Conservation (phyloP, 2,113 vertebrate genomes). For the Petrocephalus microphthalmus region DNA sequence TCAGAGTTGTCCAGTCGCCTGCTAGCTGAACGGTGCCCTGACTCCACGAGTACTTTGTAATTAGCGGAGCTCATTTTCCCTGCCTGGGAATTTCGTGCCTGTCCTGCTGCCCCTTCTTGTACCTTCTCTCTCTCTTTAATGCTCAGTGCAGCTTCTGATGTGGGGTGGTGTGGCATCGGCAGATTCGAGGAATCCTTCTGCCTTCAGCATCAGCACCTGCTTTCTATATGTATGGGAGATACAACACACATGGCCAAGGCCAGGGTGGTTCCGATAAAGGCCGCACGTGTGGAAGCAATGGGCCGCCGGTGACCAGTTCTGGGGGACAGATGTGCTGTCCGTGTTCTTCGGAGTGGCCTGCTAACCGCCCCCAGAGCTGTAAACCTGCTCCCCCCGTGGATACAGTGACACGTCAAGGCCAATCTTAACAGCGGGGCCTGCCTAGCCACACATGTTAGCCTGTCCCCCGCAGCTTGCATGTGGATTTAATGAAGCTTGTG, state of each 20-base stretch:
- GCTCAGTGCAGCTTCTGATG: not conserved
- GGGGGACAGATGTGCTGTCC: not conserved
- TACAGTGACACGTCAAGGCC: not conserved
- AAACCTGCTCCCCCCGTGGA: not conserved
- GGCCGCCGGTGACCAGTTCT: not conserved
- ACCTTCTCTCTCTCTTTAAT: not conserved
- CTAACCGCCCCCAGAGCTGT: not conserved
- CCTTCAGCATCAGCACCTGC: not conserved
- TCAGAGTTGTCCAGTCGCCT: not conserved
- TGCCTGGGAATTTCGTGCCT: not conserved
- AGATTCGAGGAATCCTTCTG: not conserved
- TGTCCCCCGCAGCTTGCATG: not conserved
- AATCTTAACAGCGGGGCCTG: not conserved
- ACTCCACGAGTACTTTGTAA: slow-evolving; percentile 1
- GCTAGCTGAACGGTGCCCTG: not conserved
- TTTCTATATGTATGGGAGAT: not conserved
- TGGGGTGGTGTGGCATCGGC: not conserved
- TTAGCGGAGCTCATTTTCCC: not conserved
- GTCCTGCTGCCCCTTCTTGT: not conserved
- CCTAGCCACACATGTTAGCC: not conserved
- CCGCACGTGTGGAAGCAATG: not conserved
- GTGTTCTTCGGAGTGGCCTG: not conserved
- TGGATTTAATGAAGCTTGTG: slow-evolving; percentile 5
- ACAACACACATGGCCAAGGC: not conserved
- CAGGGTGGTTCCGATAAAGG: not conserved